These are phyloP conservation scores for Dryococelus australis DNA, from an alignment of 2,888 invertebrate species.

Conservation along the genomic window DNA sequence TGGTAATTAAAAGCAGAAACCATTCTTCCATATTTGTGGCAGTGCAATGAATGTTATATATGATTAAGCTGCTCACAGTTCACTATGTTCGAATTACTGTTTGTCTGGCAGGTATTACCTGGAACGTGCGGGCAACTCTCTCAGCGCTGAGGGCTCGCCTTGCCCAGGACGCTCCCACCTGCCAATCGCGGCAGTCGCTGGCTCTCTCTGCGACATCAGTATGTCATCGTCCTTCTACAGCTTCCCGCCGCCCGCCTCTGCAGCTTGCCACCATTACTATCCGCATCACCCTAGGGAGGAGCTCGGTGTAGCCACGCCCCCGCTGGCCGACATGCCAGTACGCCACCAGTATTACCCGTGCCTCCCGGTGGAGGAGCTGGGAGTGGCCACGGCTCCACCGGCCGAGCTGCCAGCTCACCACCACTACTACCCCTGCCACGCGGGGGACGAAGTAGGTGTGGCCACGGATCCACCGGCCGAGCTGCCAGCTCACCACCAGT, in stretches of 20 bases:
- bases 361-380: constrained; percentile 36
- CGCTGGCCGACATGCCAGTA: constrained; percentile 37
- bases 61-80: too few relatives aligned
- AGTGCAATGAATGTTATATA: too few relatives aligned
- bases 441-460: constrained; percentile 35
- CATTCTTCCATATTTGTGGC: too few relatives aligned
- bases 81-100: not conserved
- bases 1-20: too few relatives aligned
- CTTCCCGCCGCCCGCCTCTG: constrained; percentile 31
- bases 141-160: constrained; percentile 38
- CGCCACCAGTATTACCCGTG: constrained; percentile 33
- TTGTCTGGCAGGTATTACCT: not conserved
- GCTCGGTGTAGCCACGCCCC: constrained; percentile 38
- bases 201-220: constrained; percentile 58
- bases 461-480: constrained; percentile 40
- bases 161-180: constrained; percentile 58
- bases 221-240: constrained; percentile 41
- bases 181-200: constrained; percentile 61
- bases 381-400: constrained; percentile 40
- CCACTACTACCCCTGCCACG: constrained; percentile 34
- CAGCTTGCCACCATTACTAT: constrained; percentile 32
- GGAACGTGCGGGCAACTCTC: not conserved
- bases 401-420: constrained; percentile 34
- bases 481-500: constrained; percentile 31
- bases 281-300: constrained; percentile 38